Evolutionary conservation across 2,113 vertebrate species (phyloP).

Genomic region (Naja naja): DNA sequence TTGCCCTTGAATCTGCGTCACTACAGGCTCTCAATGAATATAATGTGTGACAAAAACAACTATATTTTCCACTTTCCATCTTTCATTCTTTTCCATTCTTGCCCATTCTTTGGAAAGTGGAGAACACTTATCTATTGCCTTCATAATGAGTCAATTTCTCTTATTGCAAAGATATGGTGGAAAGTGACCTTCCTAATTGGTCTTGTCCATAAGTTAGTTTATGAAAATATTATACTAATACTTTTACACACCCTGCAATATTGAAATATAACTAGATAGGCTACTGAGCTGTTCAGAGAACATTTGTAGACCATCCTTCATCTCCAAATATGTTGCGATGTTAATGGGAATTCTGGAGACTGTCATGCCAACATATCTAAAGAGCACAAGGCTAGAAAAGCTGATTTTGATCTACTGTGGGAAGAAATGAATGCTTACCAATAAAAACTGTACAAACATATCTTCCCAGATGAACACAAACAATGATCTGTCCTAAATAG

Average conservation of each 20-base stretch:
- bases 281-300: background rate
- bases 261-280: background rate
- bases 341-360: background rate
- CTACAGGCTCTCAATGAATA: background rate
- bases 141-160: background rate
- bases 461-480: background rate
- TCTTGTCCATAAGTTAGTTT: rapidly evolving
- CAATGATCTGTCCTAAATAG: background rate
- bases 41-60: background rate
- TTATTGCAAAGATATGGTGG: background rate
- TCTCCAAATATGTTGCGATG: background rate
- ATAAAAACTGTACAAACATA: background rate
- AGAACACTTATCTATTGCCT: background rate
- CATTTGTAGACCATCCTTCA: background rate
- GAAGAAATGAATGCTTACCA: background rate
- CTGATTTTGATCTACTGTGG: background rate
- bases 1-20: background rate
- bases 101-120: background rate
- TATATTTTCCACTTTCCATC: background rate
- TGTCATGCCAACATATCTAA: background rate
- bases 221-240: rapidly evolving
- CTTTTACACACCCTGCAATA: background rate
- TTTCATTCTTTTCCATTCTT: background rate
- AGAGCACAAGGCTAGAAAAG: background rate
- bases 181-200: background rate